Conservation (phyloP, 2,888 invertebrate genomes). For the Thelaira solivaga region DNA sequence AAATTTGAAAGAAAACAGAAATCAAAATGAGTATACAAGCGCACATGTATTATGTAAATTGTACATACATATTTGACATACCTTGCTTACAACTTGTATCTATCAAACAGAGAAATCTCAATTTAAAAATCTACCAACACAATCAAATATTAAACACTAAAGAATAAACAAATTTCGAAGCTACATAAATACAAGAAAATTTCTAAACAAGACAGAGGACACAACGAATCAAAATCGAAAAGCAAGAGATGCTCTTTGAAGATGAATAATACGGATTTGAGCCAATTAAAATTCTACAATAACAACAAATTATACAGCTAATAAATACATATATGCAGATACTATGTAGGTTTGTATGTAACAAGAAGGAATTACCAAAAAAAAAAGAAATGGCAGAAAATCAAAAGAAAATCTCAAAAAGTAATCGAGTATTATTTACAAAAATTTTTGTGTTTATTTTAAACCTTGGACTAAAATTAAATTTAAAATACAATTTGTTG, state of each 20-base stretch:
- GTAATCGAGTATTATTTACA: neutral
- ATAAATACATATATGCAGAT: neutral
- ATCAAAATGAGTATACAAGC: too few relatives aligned
- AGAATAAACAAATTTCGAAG: too few relatives aligned
- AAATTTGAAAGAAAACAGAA: neutral
- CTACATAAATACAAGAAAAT: too few relatives aligned
- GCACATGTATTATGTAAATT: too few relatives aligned
- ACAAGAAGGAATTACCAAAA: neutral
- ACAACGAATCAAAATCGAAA: constrained; percentile 6
- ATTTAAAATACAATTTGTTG: constrained; percentile 49
- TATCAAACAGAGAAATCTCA: too few relatives aligned
- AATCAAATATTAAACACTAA: too few relatives aligned
- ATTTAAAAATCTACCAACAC: too few relatives aligned
- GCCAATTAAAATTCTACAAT: constrained; percentile 31
- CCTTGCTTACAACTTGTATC: too few relatives aligned
- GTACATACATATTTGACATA: too few relatives aligned
- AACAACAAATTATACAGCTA: neutral
- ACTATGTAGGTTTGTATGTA: too few relatives aligned
- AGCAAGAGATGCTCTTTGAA: constrained; percentile 51
- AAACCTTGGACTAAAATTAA: constrained; percentile 76
- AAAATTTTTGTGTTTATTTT: constrained; percentile 65
- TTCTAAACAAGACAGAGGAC: neutral
- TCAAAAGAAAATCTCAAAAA: neutral
- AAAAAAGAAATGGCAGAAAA: neutral
- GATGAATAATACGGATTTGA: constrained; percentile 42